phyloP scores from a whole-genome alignment of 2,797 vertebrate genomes.

The Sebastes vulpes region DNA sequence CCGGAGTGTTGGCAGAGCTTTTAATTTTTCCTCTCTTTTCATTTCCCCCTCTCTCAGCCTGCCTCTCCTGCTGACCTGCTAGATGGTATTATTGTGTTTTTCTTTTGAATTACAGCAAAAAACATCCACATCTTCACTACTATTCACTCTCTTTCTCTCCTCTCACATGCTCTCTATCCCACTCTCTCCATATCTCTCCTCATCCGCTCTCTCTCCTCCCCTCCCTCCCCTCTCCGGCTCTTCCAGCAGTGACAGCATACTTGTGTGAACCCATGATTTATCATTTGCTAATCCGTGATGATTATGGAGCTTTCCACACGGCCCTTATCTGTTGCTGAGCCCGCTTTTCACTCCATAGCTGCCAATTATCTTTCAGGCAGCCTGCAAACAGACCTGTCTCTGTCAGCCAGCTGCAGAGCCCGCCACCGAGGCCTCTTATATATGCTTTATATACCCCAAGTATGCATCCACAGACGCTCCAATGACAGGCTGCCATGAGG shows the following conservation, averaged over 20 bases:
- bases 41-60: conserved; percentile 57
- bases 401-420: conserved; percentile 68
- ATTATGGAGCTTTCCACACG: conserved; percentile 81
- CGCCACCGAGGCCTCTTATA: conserved; percentile 30
- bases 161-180: conserved; percentile 34
- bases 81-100: conserved; percentile 75
- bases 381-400: conserved; percentile 69
- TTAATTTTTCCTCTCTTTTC: conserved; percentile 78
- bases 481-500: conserved; percentile 1
- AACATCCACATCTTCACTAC: conserved; percentile 67
- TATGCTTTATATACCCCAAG: conserved; percentile 10
- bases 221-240: conserved; percentile 20
- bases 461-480: neutral
- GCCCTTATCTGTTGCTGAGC: conserved; percentile 86
- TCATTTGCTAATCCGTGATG: conserved; percentile 84
- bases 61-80: conserved; percentile 77
- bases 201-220: conserved; percentile 18
- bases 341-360: conserved; percentile 81
- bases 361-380: conserved; percentile 79
- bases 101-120: conserved; percentile 74
- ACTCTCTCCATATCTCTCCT: conserved; percentile 38
- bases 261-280: conserved; percentile 81
- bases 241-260: conserved; percentile 76
- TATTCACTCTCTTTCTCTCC: conserved; percentile 47
- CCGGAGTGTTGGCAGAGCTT: conserved; percentile 85